Evolutionary conservation across 1,140 invertebrate genomes (phyloP), one percentile per base, ranked within the genome.

Genomic region (Heliconius hermathena): DNA sequence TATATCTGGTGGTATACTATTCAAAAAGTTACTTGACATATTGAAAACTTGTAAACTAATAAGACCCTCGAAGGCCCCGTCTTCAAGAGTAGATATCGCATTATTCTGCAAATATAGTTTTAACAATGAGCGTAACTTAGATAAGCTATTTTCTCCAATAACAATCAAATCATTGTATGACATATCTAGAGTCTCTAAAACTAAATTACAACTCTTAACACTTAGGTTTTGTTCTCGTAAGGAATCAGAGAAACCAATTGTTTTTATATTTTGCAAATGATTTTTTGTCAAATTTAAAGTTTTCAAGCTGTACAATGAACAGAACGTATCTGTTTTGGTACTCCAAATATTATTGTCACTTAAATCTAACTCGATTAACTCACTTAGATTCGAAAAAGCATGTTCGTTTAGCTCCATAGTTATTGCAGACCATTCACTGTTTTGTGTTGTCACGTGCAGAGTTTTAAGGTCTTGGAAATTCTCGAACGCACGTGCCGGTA

Each of bases 301-400:
- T 77, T 95, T 95, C 60, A 98, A 95, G 87, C 95, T 96, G 80
- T 96, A 96, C 71, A 98, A 94, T 3, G 96, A 96, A 91, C 97
- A 98, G 86, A 98, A 96, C 8, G 97, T 94, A 57, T 97, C 96
- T 13, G 95, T 91, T 60, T 97, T 97, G 60, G 97, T 93, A 29
- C 95, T 97, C 96, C 97, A 97, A 70, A 98, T 96, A 87, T 98
- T 97, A 93, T 98, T 98, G 85, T 97, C 96, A 76, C 96, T 96
- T 13, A 98, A 93, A 94, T 98, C 96, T 79, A 98, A 94, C 80
- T 95, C 94, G 78, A 96, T 95, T 46, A 98, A 94, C 86, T 97
- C 95, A 66, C 95, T 95, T 76, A 98, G 93, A 11, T 97, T 96
- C 18, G 95, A 91, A 75, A 98, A 96, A 77, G 97, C 96, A 81